These are phyloP conservation scores for Phodopus roborovskii DNA, from an alignment of 2,113 vertebrate species.

Conservation along the genomic window DNA sequence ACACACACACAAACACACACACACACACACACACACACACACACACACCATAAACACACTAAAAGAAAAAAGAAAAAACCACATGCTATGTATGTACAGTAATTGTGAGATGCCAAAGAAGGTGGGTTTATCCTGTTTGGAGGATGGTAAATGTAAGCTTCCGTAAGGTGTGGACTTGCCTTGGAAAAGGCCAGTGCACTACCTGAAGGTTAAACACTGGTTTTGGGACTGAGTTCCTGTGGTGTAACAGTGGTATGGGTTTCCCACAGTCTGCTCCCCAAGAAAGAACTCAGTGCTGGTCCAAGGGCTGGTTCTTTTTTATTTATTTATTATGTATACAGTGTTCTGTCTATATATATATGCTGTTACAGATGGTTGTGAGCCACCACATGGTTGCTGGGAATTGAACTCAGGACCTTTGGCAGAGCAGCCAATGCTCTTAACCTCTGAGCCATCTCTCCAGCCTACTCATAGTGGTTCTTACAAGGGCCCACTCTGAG, in stretches of 20 bases:
- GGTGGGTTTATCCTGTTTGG: neutral
- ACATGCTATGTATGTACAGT: neutral
- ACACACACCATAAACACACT: neutral
- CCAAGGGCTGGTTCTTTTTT: neutral
- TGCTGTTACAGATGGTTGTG: too few species aligned
- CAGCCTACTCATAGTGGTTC: neutral
- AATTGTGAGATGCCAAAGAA: neutral
- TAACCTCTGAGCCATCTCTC: too few species aligned
- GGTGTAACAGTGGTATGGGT: fast-evolving
- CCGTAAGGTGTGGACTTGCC: neutral
- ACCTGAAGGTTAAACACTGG: neutral
- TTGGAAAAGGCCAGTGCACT: neutral
- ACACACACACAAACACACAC: neutral
- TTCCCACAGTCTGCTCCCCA: neutral
- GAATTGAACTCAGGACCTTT: too few species aligned
- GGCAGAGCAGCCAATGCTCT: too few species aligned
- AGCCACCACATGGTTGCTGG: too few species aligned
- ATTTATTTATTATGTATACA: too few species aligned
- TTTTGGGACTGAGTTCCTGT: neutral
- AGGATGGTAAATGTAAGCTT: neutral
- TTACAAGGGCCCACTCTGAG: neutral
- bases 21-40: neutral
- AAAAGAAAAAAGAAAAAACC: neutral
- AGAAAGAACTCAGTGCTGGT: neutral
- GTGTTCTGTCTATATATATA: too few species aligned